Evolutionary conservation across 2,888 invertebrate species (phyloP), one percentile per base, ranked within the genome.

Genomic region (Fissipunctia ypsillon): DNA sequence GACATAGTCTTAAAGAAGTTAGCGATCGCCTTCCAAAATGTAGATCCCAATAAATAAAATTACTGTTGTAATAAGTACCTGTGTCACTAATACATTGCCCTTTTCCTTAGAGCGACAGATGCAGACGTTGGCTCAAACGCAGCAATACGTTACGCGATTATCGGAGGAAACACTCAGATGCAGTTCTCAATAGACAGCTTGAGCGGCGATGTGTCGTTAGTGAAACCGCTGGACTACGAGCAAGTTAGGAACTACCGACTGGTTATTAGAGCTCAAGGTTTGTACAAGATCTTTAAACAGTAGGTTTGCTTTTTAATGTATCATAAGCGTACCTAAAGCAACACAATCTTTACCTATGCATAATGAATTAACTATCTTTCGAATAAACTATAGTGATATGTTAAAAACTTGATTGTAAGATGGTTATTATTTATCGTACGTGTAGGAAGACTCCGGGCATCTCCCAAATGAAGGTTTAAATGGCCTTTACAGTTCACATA

Each of bases 101-200:
- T n/a, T 73, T 78, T 80, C 28, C 25, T 35, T 90, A 97, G 98
- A 88, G 99, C 99, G 0, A 97, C 97, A 0, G 99, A 99, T 93
- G 98, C 98, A 0, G 99, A 99, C 93, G 97, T 98, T 68, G 99
- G 99, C 0, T 97, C 98, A 45, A 99, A 99, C 94, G 99, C 99
- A 3, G 98, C 98, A 0, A 98, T 99, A 72, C 97, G 99, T 64
- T 99, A 99, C 95, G 98, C 98, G 22, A 99, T 99, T 85, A 99
- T 99, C 84, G 99, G 99, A 14, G 99, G 99, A 38, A 99, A 99
- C 94, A 98, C 98, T 0, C 98, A 98, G 91, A 98, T 98, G 85
- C 98, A 99, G 89, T 99, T 99, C 92, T 98, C 98, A 2, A 99
- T 99, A 52, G 99, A 99, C 94, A 98, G 98, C 71, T 97, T 98